These are phyloP conservation scores for Carapus acus DNA, from an alignment of 2,797 vertebrate genomes.

Conservation along the genomic window DNA sequence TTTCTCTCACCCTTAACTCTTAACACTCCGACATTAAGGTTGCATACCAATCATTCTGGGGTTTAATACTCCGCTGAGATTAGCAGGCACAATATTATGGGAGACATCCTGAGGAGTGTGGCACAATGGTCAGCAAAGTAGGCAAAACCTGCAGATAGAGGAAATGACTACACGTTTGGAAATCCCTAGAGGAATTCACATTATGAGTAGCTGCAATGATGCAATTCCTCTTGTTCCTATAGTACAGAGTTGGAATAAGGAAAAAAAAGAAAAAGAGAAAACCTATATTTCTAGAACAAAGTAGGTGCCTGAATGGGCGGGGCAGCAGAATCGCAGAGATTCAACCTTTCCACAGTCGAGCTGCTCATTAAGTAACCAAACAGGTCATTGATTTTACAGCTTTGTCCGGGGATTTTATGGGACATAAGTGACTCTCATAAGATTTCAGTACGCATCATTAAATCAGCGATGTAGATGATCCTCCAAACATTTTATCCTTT, in stretches of 20 bases:
- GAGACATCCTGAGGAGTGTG: conserved; percentile 47
- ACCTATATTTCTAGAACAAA: conserved; percentile 35
- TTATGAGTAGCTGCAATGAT: too few relatives aligned
- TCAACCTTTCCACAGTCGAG: conserved; percentile 69
- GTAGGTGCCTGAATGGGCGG: conserved; percentile 43
- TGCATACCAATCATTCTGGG: conserved; percentile 68
- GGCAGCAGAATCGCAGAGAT: conserved; percentile 51
- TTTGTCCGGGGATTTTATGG: conserved; percentile 75
- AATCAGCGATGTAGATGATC: conserved; percentile 76
- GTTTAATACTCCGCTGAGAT: conserved; percentile 70
- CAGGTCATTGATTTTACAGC: conserved; percentile 79
- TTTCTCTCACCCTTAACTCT: conserved; percentile 65
- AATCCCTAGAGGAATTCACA: too few relatives aligned
- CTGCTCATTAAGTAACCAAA: conserved; percentile 77
- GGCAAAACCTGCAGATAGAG: conserved; percentile 25
- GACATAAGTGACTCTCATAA: conserved; percentile 80
- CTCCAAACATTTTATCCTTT: conserved; percentile 70
- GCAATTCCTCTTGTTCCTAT: too few relatives aligned
- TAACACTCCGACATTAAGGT: conserved; percentile 68
- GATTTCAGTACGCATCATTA: conserved; percentile 79
- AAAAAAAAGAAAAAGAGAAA: conserved; percentile 14
- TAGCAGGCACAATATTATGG: conserved; percentile 69
- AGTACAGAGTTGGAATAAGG: too few relatives aligned
- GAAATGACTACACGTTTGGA: conserved; percentile 5
- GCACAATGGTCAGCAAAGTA: conserved; percentile 42